phyloP scores from a whole-genome alignment of 2,797 vertebrate genomes.

The Fistularia tabacaria region DNA sequence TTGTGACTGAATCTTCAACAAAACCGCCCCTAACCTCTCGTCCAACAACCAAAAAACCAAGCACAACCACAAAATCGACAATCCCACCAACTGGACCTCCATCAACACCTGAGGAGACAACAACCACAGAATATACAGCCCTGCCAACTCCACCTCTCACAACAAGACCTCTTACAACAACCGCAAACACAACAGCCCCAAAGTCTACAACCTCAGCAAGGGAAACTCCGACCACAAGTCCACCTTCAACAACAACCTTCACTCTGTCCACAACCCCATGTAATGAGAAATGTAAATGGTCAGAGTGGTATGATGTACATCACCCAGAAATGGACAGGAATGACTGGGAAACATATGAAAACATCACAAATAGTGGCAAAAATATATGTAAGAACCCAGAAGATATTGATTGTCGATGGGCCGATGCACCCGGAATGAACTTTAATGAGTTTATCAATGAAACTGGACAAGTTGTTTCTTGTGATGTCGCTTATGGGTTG shows the following conservation, averaged over 20 bases:
- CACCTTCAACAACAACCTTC: neutral
- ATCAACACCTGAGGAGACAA: neutral
- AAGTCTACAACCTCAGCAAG: neutral
- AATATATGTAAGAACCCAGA: slow-evolving; percentile 42
- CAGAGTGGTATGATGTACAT: slow-evolving; percentile 63
- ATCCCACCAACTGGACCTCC: slow-evolving; percentile 1
- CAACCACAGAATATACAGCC: slow-evolving; percentile 1
- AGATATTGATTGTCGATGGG: slow-evolving; percentile 52
- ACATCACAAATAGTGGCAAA: slow-evolving; percentile 53
- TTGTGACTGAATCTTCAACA: slow-evolving; percentile 11
- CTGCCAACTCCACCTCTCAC: neutral
- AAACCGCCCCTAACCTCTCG: neutral
- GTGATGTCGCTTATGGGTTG: slow-evolving; percentile 53
- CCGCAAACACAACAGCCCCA: neutral
- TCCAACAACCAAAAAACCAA: slow-evolving; percentile 3
- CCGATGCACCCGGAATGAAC: fast-evolving
- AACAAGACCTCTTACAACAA: neutral
- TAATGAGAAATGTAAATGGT: slow-evolving; percentile 57
- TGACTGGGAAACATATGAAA: slow-evolving; percentile 74
- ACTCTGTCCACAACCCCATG: slow-evolving; percentile 25
- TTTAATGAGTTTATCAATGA: slow-evolving; percentile 20
- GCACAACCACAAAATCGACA: slow-evolving; percentile 6
- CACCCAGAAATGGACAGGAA: neutral
- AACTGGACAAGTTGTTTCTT: slow-evolving; percentile 43
- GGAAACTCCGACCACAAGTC: neutral